phyloP scores from a whole-genome alignment of 2,113 vertebrate genomes.

The Pterocles gutturalis region DNA sequence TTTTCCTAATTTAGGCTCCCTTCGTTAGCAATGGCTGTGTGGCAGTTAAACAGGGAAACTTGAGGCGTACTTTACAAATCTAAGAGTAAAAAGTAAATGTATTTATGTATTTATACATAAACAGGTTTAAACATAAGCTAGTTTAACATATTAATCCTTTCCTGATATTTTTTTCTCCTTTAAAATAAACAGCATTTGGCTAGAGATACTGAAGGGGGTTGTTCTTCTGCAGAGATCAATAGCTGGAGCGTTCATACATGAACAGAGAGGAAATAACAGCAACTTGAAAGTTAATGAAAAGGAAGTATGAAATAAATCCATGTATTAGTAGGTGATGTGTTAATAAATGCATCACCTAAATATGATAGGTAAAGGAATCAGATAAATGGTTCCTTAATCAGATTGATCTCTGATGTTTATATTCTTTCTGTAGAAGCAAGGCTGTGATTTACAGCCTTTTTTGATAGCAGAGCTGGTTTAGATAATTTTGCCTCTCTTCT shows the following conservation, averaged over 20 bases:
- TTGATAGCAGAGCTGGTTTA: not conserved
- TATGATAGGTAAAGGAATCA: not conserved
- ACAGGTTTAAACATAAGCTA: not conserved
- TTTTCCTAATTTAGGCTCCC: not conserved
- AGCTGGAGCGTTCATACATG: not conserved
- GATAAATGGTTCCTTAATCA: conserved; percentile 7
- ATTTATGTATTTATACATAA: not conserved
- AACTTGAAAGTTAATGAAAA: conserved; percentile 36
- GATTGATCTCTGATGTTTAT: not conserved
- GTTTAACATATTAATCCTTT: not conserved
- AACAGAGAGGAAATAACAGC: not conserved
- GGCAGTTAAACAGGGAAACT: not conserved
- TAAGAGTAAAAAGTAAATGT: not conserved
- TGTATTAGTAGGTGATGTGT: not conserved
- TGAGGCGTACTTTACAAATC: not conserved
- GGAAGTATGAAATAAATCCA: conserved; percentile 18
- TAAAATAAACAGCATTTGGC: not conserved
- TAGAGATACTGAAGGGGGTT: not conserved
- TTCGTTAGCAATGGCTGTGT: not conserved
- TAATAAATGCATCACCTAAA: conserved; percentile 36
- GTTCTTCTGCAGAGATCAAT: not conserved
- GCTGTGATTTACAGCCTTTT: not conserved
- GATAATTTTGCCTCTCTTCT: conserved; percentile 15
- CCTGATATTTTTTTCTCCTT: not conserved
- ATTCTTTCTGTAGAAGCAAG: not conserved